phyloP scores from a whole-genome alignment of 2,113 vertebrate species.

The Hyla sarda region DNA sequence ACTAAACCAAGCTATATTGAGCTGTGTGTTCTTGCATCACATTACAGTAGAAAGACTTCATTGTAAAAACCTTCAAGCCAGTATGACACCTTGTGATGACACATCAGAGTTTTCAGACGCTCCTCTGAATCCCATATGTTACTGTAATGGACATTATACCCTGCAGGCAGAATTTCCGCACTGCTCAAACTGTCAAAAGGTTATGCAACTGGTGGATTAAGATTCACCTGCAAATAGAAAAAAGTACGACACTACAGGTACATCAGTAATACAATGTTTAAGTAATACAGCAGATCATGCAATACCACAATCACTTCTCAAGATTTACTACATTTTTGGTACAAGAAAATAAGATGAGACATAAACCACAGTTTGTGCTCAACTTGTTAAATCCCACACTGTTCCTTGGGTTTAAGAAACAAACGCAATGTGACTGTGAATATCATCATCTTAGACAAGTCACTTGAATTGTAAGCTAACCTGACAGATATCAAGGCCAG shows the following conservation, averaged over 20 bases:
- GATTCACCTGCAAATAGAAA: conserved; percentile 43
- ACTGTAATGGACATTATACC: conserved; percentile 56
- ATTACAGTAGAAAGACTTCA: conserved; percentile 3
- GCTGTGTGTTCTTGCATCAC: background rate
- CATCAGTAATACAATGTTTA: background rate
- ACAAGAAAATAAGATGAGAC: background rate
- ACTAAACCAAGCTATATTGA: background rate
- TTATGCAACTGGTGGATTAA: conserved; percentile 5
- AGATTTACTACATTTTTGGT: background rate
- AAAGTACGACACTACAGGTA: background rate
- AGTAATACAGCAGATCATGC: background rate
- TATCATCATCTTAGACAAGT: background rate
- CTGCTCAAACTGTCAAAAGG: conserved; percentile 36
- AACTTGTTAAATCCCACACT: background rate
- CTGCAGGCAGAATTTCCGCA: conserved; percentile 41
- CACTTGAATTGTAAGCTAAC: conserved; percentile 6
- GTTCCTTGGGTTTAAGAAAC: background rate
- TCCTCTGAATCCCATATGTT: conserved; percentile 35
- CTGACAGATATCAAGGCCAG: background rate
- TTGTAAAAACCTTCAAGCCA: conserved; percentile 39
- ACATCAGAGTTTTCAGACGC: conserved; percentile 15
- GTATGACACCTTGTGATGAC: conserved; percentile 35
- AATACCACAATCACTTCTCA: conserved; percentile 9
- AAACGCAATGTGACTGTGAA: background rate
- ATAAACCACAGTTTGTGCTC: background rate